Base-by-base conservation (phyloP, 2,888 invertebrate genomes). In the Tigriopus californicus region DNA sequence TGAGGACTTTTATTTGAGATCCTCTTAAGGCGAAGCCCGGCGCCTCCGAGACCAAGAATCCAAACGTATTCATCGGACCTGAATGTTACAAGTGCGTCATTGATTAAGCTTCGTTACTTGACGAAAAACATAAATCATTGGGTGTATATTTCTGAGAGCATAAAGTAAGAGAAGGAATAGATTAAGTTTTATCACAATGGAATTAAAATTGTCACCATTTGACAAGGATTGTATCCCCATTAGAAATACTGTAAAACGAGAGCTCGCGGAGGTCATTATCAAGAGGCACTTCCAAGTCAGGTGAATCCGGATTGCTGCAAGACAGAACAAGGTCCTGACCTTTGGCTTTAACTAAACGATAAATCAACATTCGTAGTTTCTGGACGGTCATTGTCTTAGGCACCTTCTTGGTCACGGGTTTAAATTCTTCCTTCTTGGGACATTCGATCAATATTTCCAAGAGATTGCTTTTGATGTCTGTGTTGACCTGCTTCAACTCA, bases 191-290 rank as follows among this genome's bases (percentile, higher is more conserved):
- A 25, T 52, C 4, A 52, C 33, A 8, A 33, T 33, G 33, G 3
- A 33, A 10, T 18, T 20, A 13, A 18, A 13, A 41, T 33, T 22
- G 40, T 15, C 13, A 51, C 57, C 57, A 58, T 10, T 20, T 12
- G 33, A 83, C 83, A 62, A 82, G 72, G 65, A 92, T 81, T 61
- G 76, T 79, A 72, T 91, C 89, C 61, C 84, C 85, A 66, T 83
- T 81, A 72, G 85, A 83, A 46, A 91, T 74, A 0, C 89, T 87
- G 72, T 82, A 92, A 70, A 81, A 87, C 54, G 80, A 79, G 47
- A 92, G 73, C 67, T 85, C 82, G 70, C 87, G 85, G 67, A 86
- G 80, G 61, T 80, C 81, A 69, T 89, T 88, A 64, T 89, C 85
- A 64, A 92, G 71, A 60, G 75, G 74, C 65, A 89, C 82, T 68